A percentile compares a stretch with the other conserved stretches of the same genome.
Evolutionary conservation across 1,140 invertebrate species (phyloP).

Genomic region (Lutraria rhynchaena): DNA sequence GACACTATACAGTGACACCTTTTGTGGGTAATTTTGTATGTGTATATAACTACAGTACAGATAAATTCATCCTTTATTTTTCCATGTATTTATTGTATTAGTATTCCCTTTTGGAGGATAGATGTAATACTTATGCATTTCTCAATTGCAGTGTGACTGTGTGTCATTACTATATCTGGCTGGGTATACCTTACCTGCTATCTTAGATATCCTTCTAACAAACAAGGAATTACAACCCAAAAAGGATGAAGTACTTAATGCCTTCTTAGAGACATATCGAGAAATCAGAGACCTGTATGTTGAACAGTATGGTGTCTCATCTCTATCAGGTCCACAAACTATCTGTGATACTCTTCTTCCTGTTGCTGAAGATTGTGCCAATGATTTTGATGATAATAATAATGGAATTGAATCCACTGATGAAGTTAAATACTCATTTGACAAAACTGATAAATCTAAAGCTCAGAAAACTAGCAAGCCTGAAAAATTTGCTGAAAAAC

Average conservation of each 20-base stretch:
- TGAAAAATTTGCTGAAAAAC: background rate
- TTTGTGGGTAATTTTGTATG: no score
- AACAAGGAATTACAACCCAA: background rate
- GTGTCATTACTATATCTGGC: constrained; percentile 11
- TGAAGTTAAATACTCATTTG: no score
- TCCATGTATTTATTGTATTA: no score
- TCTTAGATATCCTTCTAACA: background rate
- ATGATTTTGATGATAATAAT: background rate
- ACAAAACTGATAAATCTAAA: background rate
- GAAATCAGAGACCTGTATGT: constrained; percentile 1
- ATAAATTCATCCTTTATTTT: no score
- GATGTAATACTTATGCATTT: no score
- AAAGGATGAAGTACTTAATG: constrained; percentile 1
- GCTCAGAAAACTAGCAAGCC: background rate
- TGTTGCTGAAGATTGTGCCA: background rate
- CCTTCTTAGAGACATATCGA: background rate
- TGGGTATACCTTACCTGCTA: constrained; percentile 13
- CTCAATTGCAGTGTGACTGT: constrained; percentile 38
- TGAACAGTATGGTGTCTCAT: background rate
- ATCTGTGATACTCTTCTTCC: background rate
- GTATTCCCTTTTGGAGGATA: no score
- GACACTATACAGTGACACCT: no score
- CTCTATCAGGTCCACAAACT: no score
- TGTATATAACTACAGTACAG: no score
- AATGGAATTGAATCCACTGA: constrained; percentile 1